Conservation (phyloP, 23 tunicate genomes). For the Oikopleura dioica region DNA sequence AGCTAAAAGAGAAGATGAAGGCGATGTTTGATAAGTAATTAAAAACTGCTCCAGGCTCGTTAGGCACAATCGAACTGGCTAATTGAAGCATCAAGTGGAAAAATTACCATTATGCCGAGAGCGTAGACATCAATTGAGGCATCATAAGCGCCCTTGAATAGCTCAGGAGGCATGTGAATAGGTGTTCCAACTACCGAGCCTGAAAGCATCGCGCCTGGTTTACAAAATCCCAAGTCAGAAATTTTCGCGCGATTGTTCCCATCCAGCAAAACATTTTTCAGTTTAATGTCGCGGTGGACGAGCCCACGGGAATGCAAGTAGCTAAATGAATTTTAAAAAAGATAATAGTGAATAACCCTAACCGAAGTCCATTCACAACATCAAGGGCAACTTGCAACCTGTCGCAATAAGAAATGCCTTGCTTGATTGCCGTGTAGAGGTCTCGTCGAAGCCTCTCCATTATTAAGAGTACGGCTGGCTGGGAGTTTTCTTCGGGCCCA, state of each 20-base stretch:
- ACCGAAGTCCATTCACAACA: slow-evolving; percentile 47
- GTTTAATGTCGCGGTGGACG: slow-evolving; percentile 52
- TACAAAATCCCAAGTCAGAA: slow-evolving; percentile 52
- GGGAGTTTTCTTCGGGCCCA: slow-evolving; percentile 22
- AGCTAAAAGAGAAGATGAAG: slow-evolving; percentile 12
- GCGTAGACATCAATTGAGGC: slow-evolving; percentile 50
- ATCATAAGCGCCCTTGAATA: slow-evolving; percentile 41
- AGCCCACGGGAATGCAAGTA: slow-evolving; percentile 50
- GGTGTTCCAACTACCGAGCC: slow-evolving; percentile 71
- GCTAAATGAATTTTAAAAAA: too few species aligned
- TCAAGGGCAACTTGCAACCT: slow-evolving; percentile 38
- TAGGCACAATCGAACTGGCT: too few species aligned
- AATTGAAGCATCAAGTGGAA: too few species aligned
- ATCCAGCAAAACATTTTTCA: slow-evolving; percentile 48
- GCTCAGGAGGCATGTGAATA: slow-evolving; percentile 61
- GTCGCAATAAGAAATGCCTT: slow-evolving; percentile 20
- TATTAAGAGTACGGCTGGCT: slow-evolving; percentile 33
- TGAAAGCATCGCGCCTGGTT: slow-evolving; percentile 51
- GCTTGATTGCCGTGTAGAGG: slow-evolving; percentile 27
- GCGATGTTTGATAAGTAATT: too few species aligned
- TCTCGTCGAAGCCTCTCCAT: slow-evolving; percentile 50
- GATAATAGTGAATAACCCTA: too few species aligned
- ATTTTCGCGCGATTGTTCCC: slow-evolving; percentile 31
- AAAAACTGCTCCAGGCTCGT: too few species aligned
- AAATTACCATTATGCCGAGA: slow-evolving; percentile 30